Evolutionary conservation across 2,888 invertebrate species (phyloP), one percentile per base, ranked within the genome.

Genomic region (Mythimna vitellina): DNA sequence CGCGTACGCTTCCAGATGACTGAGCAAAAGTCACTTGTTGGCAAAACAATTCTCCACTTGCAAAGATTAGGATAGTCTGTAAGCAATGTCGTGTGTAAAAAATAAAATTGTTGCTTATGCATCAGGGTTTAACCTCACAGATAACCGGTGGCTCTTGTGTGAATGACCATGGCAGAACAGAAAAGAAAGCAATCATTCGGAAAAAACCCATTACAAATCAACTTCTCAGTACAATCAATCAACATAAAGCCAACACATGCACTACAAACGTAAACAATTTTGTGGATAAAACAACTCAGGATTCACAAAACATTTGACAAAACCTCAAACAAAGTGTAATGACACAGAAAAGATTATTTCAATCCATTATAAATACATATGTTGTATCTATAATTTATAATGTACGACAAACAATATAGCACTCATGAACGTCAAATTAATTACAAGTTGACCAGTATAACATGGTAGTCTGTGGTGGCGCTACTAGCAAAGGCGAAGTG

Each of bases 351-450:
- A 73, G 76, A 83, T 84, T 82, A 85, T 81, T 84, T 83, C 80
- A 81, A 84, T 76, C 70, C 70, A 88, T 84, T 83, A 81, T 80
- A 81, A 58, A 76, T 81, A 84, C 85, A 87, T 85, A 81, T 86
- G 87, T 78, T 86, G 83, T 80, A 82, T 46, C 46, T 46, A 46
- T 85, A 84, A 82, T 80, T 79, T 74, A 82, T 83, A 85, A 80
- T 85, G 73, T 80, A 89, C 71, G 73, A 82, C 74, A 78, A 85
- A 85, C 82, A 85, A 81, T 84, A 88, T 86, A 86, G 79, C 87
- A 84, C 84, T 86, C 86, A 82, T 82, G 88, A 80, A 84, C 85
- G 84, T 83, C 89, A 89, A 88, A 92, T 92, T 92, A 92, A 92
- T 92, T 90, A 89, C 83, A 76, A 64, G 22, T 3, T 2, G 58